A percentile compares a stretch with the other conserved stretches of the same genome.
phyloP scores from a whole-genome alignment of 2,113 vertebrate genomes.

The Rhadina sibilatrix region DNA sequence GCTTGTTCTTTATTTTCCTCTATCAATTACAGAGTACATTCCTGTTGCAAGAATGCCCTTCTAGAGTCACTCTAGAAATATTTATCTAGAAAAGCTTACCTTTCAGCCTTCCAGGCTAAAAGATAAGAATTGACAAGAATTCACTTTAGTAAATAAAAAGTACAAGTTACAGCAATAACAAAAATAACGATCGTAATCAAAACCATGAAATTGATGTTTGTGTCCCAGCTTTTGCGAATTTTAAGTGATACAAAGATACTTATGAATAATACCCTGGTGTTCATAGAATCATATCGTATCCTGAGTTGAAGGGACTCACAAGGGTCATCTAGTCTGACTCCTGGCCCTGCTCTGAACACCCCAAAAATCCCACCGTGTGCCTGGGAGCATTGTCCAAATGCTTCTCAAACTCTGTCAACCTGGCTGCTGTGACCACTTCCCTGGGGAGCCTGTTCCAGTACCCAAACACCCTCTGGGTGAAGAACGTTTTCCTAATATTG shows the following conservation, averaged over 20 bases:
- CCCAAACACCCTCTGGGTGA: not conserved
- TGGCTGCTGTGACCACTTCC: not conserved
- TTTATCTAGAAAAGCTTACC: not conserved
- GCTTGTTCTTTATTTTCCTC: not conserved
- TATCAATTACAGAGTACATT: not conserved
- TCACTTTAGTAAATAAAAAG: not conserved
- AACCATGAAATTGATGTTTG: not conserved
- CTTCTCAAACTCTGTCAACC: fast-evolving
- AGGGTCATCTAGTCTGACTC: not conserved
- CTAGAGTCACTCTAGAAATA: not conserved
- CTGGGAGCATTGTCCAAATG: fast-evolving
- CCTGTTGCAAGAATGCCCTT: not conserved
- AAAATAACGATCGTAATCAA: not conserved
- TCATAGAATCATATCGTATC: not conserved
- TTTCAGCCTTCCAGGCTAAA: not conserved
- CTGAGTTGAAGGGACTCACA: not conserved
- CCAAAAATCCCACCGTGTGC: not conserved
- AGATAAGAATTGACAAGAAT: not conserved
- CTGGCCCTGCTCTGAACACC: not conserved
- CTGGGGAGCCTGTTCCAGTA: not conserved
- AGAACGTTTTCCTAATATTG: not conserved
- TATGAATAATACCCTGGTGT: not conserved
- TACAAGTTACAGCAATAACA: fast-evolving
- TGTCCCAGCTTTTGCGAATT: not conserved
- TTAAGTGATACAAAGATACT: not conserved